Percentiles rank a stretch among this genome's conserved stretches.
Conservation (phyloP, 2,888 invertebrate species). For the Aspidiotus rigidus region DNA sequence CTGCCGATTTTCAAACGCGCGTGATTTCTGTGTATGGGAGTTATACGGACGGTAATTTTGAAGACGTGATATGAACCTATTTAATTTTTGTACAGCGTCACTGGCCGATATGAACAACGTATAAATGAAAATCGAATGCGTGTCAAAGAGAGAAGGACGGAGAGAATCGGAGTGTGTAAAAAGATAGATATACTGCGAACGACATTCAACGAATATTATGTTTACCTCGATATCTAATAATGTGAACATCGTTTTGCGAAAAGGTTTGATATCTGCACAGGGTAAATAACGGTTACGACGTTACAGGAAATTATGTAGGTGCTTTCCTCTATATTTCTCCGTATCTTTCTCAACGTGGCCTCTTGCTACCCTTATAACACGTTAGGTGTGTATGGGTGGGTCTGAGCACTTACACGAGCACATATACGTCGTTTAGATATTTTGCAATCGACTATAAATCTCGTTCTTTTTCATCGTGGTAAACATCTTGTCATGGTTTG, state of each 20-base stretch:
- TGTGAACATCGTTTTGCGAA: constrained; percentile 27
- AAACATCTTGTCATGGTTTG: constrained; percentile 33
- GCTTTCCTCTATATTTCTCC: constrained; percentile 29
- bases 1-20: too few relatives aligned
- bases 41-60: too few relatives aligned
- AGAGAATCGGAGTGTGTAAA: neutral
- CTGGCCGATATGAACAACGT: too few relatives aligned
- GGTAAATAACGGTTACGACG: constrained; percentile 29
- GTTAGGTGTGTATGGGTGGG: neutral
- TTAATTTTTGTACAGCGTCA: too few relatives aligned
- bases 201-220: constrained; percentile 30
- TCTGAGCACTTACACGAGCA: too few relatives aligned
- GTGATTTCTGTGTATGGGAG: too few relatives aligned
- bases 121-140: too few relatives aligned
- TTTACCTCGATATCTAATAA: constrained; percentile 33
- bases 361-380: constrained; percentile 22
- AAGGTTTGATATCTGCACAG: constrained; percentile 31
- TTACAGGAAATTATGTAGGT: constrained; percentile 31
- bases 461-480: constrained; percentile 30
- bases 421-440: constrained; percentile 26
- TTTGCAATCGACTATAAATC: constrained; percentile 32
- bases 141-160: too few relatives aligned
- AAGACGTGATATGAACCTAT: too few relatives aligned
- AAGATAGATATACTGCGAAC: neutral
- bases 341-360: constrained; percentile 27